These are phyloP conservation scores for Peromyscus maniculatus DNA, from an alignment of 2,113 vertebrate genomes.

Conservation along the genomic window DNA sequence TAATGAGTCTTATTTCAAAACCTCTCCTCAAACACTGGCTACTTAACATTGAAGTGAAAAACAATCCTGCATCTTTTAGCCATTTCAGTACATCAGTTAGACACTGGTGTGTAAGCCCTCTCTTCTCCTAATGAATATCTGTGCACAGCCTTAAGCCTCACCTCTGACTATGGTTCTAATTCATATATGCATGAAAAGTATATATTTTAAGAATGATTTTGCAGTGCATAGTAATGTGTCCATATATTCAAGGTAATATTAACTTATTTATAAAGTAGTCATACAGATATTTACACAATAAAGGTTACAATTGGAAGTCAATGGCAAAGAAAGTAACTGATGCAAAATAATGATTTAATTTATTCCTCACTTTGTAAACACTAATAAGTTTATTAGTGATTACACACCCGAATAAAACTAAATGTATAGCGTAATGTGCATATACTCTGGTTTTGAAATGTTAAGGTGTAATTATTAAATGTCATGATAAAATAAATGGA, in stretches of 20 bases:
- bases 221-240: background rate
- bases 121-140: background rate
- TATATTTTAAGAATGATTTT: conserved; percentile 51
- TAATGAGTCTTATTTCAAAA: background rate
- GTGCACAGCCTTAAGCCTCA: background rate
- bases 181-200: background rate
- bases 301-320: conserved; percentile 3
- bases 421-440: conserved; percentile 14
- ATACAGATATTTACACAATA: conserved; percentile 54
- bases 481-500: background rate
- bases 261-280: conserved; percentile 68
- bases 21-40: background rate
- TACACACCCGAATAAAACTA: background rate
- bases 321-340: conserved; percentile 43
- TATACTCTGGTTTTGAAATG: background rate
- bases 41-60: background rate
- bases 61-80: background rate
- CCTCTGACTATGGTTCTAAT: background rate
- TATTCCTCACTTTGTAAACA: background rate
- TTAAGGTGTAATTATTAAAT: background rate
- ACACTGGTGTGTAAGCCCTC: background rate
- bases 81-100: background rate
- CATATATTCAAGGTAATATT: conserved; percentile 5
- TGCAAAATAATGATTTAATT: conserved; percentile 3
- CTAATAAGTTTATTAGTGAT: background rate